phyloP scores from a whole-genome alignment of 2,888 invertebrate species.

The Scotopteryx bipunctaria region DNA sequence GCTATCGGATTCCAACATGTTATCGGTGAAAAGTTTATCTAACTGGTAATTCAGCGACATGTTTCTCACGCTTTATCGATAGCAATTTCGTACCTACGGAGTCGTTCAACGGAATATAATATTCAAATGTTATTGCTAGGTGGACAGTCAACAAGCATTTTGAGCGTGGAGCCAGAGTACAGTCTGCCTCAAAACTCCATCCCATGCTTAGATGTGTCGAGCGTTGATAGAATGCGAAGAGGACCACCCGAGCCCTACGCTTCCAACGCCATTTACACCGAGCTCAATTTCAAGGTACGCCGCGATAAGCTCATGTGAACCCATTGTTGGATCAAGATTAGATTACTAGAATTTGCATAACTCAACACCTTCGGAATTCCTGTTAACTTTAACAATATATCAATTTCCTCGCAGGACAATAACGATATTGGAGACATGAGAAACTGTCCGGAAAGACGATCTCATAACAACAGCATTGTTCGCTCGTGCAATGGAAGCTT shows the following conservation, averaged over 20 bases:
- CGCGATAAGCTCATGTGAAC: constrained; percentile 66
- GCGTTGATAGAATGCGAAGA: constrained; percentile 72
- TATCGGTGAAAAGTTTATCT: constrained; percentile 26
- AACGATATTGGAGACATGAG: constrained; percentile 74
- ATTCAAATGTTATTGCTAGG: constrained; percentile 49
- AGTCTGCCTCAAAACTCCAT: constrained; percentile 78
- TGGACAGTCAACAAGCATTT: constrained; percentile 73
- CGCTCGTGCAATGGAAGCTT: constrained; percentile 78
- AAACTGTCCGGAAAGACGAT: constrained; percentile 75
- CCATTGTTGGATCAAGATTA: constrained; percentile 62
- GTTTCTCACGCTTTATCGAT: constrained; percentile 48
- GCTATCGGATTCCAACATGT: constrained; percentile 14
- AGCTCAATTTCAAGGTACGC: constrained; percentile 80
- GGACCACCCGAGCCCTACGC: constrained; percentile 78
- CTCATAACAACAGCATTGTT: constrained; percentile 80
- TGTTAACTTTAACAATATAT: constrained; percentile 48
- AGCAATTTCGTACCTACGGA: constrained; percentile 11
- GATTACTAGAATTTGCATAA: constrained; percentile 66
- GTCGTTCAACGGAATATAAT: constrained; percentile 11
- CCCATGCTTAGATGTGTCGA: constrained; percentile 72
- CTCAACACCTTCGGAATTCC: constrained; percentile 25
- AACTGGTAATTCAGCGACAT: constrained; percentile 41
- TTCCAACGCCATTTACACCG: constrained; percentile 80
- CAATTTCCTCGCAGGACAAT: constrained; percentile 70
- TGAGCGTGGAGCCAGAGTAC: constrained; percentile 77